Evolutionary conservation across 2,113 vertebrate species (phyloP), one percentile per base, ranked within the genome.

Genomic region (Cebidichthys violaceus): DNA sequence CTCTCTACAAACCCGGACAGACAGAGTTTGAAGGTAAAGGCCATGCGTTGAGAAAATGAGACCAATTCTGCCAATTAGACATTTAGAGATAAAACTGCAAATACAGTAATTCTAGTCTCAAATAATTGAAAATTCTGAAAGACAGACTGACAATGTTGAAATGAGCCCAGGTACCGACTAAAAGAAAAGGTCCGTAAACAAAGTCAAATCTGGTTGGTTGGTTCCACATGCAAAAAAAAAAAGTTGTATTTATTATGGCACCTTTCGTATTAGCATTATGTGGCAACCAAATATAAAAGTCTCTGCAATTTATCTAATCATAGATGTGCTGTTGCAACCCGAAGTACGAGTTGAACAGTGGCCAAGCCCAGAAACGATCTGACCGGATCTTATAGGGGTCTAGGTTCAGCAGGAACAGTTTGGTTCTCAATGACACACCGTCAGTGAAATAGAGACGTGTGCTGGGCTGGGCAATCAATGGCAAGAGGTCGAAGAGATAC

Each of bases 251-350:
- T 33, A 15, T 45, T 14, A 33, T 0, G 0, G 13, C 35, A 60
- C 18, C 37, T 45, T 43, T 43, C 2, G 6, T 27, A 57, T 4
- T 57, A 13, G 37, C 27, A 45, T 41, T 3, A 31, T 7, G 17
- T 45, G 2, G 6, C 31, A 33, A 33, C 39, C 10, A 45, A 31
- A 24, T 18, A 52, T 37, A 35, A 50, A 75, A 74, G 31, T 47
- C 27, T 62, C 47, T 33, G 15, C 43, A 45, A 45, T 43, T 80
- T 37, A 83, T 72, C 60, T 4, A 55, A 33, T 59, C 57, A 39
- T 35, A 78, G 17, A 83, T 62, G n/a, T 3, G 1, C 20, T 66
- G 50, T 47, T 70, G 33, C 6, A 70, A 54, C 72, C 67, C 15
- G 76, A 43, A 35, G 31, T 15, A 31, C 14, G 35, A 77, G 22